Conservation (phyloP, 2,888 invertebrate genomes). For the Perdita meconis region DNA sequence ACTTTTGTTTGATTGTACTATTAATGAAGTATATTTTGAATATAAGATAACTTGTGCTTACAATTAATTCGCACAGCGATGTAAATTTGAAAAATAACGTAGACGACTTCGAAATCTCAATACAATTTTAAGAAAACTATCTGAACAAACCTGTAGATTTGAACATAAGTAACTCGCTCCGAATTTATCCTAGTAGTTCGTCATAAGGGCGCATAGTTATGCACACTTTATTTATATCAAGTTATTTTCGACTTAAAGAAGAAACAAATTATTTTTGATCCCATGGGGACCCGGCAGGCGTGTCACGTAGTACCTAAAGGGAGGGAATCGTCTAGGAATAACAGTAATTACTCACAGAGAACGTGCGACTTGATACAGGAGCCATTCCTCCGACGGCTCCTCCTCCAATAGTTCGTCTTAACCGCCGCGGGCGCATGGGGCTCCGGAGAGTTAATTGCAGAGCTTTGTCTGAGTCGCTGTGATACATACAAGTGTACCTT, state of each 20-base stretch:
- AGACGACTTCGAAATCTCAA: too few relatives aligned
- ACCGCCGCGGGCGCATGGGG: slow-evolving; percentile 73
- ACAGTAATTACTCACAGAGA: slow-evolving; percentile 76
- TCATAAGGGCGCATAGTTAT: too few relatives aligned
- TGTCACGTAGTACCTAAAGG: slow-evolving; percentile 64
- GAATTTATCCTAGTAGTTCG: too few relatives aligned
- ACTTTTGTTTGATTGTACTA: too few relatives aligned
- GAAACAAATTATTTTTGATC: slow-evolving; percentile 75
- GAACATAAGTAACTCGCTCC: too few relatives aligned
- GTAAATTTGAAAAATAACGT: too few relatives aligned
- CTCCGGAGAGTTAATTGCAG: slow-evolving; percentile 74
- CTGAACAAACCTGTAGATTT: too few relatives aligned
- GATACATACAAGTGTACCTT: slow-evolving; percentile 75
- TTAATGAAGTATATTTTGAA: too few relatives aligned
- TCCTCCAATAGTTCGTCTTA: slow-evolving; percentile 72
- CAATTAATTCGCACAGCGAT: too few relatives aligned
- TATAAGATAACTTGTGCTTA: too few relatives aligned
- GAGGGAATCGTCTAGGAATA: slow-evolving; percentile 73
- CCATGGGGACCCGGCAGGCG: slow-evolving; percentile 62
- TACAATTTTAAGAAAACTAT: too few relatives aligned
- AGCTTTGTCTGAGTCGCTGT: slow-evolving; percentile 76
- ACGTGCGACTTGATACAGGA: slow-evolving; percentile 75
- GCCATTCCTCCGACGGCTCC: slow-evolving; percentile 61
- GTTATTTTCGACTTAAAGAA: slow-evolving; percentile 50
- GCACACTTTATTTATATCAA: not conserved